Percentiles rank a stretch among this genome's conserved stretches.
These are phyloP conservation scores for Diadophis punctatus DNA, from an alignment of 2,113 vertebrate species.

Conservation along the genomic window DNA sequence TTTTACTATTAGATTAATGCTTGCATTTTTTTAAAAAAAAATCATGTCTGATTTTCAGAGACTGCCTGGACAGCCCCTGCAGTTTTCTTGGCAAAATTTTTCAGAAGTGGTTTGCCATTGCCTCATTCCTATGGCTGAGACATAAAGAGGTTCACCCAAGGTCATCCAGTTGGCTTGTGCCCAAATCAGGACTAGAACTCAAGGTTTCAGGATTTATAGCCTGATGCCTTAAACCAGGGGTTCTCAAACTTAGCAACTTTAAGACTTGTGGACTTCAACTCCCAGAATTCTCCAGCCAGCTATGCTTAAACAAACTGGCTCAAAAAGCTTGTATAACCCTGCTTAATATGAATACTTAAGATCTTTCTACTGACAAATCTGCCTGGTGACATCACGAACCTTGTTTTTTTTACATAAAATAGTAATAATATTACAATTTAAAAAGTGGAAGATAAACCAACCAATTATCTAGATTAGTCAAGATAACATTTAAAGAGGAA, in stretches of 20 bases:
- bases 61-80: no score
- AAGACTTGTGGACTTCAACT: no score
- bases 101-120: no score
- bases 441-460: not conserved
- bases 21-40: not conserved
- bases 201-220: not conserved
- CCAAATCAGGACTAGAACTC: not conserved
- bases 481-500: not conserved
- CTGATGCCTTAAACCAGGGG: no score
- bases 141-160: not conserved
- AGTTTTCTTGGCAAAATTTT: no score
- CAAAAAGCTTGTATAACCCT: not conserved
- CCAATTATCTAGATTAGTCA: not conserved
- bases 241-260: no score
- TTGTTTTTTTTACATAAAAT: not conserved
- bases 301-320: not conserved
- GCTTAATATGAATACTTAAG: not conserved
- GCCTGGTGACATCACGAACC: not conserved
- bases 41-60: not conserved
- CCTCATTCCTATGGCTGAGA: not conserved
- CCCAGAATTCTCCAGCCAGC: no score
- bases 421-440: not conserved
- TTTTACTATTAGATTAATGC: not conserved
- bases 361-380: not conserved
- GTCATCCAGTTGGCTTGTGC: not conserved